Evolutionary conservation across 2,797 vertebrate species (phyloP).

Genomic region (Anas flavirostris): DNA sequence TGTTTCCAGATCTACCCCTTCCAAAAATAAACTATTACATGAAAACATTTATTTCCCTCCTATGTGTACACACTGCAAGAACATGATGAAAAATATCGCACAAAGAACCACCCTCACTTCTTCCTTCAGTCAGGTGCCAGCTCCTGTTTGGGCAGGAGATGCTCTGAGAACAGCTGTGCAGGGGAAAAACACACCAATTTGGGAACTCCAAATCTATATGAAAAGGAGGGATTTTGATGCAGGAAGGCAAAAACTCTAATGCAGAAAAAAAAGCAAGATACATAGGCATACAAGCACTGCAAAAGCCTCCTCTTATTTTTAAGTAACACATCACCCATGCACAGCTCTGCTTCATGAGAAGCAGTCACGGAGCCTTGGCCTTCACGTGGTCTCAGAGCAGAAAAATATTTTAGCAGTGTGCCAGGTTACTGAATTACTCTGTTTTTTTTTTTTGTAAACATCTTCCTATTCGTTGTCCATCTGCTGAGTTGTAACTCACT

Average conservation of each 20-base stretch:
- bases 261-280: not conserved
- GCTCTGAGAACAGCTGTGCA: not conserved
- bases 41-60: not conserved
- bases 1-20: not conserved
- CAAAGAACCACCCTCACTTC: not conserved
- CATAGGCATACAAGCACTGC: not conserved
- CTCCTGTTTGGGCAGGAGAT: not conserved
- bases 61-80: not conserved
- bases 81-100: not conserved
- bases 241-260: not conserved
- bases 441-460: not conserved
- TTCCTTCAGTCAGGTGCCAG: not conserved
- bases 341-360: not conserved
- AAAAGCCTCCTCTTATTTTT: not conserved
- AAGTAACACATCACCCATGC: not conserved
- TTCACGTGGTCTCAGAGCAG: not conserved
- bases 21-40: not conserved
- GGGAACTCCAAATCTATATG: not conserved
- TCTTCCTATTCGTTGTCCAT: not conserved
- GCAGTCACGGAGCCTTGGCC: not conserved
- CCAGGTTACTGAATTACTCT: not conserved
- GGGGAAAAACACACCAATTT: not conserved
- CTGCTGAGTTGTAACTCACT: not conserved
- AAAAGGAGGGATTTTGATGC: not conserved
- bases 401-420: not conserved